These are phyloP conservation scores for Caenorhabditis sinica DNA, from an alignment of 2,888 invertebrate genomes.

Conservation along the genomic window DNA sequence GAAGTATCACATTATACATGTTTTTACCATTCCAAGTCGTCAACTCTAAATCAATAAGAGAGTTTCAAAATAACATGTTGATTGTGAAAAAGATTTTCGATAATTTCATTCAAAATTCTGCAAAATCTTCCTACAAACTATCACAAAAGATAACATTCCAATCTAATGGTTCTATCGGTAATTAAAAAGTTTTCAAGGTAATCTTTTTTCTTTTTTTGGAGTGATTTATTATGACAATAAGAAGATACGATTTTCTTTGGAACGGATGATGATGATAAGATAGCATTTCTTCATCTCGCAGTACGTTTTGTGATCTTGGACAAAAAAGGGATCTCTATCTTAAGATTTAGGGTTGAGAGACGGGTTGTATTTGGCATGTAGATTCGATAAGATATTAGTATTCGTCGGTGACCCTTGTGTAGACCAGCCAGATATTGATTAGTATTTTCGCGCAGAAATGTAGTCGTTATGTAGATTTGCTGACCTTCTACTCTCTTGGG, in stretches of 20 bases:
- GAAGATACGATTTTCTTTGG: background rate
- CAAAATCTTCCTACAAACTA: background rate
- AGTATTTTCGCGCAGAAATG: background rate
- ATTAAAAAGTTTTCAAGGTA: conserved; percentile 18
- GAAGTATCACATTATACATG: background rate
- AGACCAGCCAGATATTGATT: background rate
- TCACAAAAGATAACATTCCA: conserved; percentile 7
- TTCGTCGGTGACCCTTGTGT: background rate
- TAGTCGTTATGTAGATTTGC: too few species aligned
- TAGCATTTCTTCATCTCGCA: background rate
- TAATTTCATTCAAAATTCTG: background rate
- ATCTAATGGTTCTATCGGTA: conserved; percentile 10
- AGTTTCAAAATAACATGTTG: background rate
- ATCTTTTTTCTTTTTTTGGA: background rate
- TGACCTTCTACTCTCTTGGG: background rate
- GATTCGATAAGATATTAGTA: background rate
- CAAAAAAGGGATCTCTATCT: conserved; percentile 24
- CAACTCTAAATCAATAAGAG: background rate
- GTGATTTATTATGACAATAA: conserved; percentile 1
- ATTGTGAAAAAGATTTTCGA: background rate
- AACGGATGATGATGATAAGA: background rate
- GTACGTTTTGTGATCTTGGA: conserved; percentile 12
- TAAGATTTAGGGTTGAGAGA: background rate
- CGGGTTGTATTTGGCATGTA: background rate
- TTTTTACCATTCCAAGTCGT: background rate